phyloP scores from a whole-genome alignment of 1,140 invertebrate genomes.

The Arctopsyche grandis region DNA sequence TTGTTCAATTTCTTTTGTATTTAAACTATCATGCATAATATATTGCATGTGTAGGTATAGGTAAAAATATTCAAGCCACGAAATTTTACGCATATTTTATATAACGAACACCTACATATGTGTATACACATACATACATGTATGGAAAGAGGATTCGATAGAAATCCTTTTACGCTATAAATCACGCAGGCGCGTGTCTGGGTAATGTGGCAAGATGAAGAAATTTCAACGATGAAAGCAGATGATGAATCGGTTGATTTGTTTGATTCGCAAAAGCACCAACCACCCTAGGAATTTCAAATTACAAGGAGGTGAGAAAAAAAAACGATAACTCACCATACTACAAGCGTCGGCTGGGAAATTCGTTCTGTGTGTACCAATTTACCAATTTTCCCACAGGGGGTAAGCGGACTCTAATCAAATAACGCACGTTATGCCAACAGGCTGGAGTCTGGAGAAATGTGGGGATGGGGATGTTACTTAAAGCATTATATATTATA shows the following conservation, averaged over 20 bases:
- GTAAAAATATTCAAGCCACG: background rate
- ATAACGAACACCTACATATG: no score
- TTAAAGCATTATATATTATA: no score
- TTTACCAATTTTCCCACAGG: conserved; percentile 1
- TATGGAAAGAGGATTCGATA: background rate
- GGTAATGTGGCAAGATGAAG: background rate
- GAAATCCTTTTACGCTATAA: background rate
- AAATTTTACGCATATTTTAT: no score
- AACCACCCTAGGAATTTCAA: background rate
- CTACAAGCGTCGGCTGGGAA: background rate
- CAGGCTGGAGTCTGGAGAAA: no score
- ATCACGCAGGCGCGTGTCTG: background rate
- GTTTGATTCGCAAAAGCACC: background rate
- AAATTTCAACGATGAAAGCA: background rate
- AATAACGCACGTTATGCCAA: no score
- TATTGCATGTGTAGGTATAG: background rate
- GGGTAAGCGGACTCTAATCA: no score
- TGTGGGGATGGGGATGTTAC: no score
- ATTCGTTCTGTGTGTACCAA: background rate
- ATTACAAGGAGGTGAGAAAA: background rate
- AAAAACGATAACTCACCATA: background rate
- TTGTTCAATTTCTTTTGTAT: background rate
- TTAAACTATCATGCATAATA: background rate
- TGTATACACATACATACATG: no score
- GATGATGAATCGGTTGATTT: conserved; percentile 19